Evolutionary conservation across 2,888 invertebrate species (phyloP), one percentile per base, ranked within the genome.

Genomic region (Antitype chi): DNA sequence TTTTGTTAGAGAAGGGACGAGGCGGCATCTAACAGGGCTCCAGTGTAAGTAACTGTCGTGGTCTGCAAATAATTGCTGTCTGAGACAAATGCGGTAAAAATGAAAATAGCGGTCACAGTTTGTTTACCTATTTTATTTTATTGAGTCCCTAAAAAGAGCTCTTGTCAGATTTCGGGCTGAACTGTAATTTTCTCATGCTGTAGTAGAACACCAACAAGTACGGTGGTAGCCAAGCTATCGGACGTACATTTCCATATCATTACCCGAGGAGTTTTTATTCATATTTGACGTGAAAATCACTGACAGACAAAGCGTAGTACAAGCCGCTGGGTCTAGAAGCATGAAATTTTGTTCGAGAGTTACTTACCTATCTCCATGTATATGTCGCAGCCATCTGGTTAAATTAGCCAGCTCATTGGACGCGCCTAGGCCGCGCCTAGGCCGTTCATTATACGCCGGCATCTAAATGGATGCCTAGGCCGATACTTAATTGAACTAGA

Each of bases 1-100:
- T 80, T n/a, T 64, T 76, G 7, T 1, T 13, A 57, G 55, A 23
- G 28, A 25, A 64, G 4, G 38, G 17, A 38, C n/a, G 20, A 32
- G n/a, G 8, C n/a, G 20, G 17, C 53, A 1, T 15, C 11, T 13
- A 52, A 52, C 49, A 9, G 28, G 20, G 0, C 57, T 52, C 25
- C 63, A 64, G 25, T 78, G 74, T 64, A 64, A 57, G 55, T 78
- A 76, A 76, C 32, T 59, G 57, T 43, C 5, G 0, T 4, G 3
- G 11, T 68, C 79, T 78, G 81, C 74, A 68, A 79, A 59, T 64
- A n/a, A 79, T 81, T 47, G 64, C 25, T 25, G 57, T 32, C 23
- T 53, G 68, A 25, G 52, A 43, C 47, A 72, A 81, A n/a, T 64
- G 57, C 52, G 32, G 43, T 73, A 53, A 64, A 71, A 73, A 32